Percentiles rank a stretch among this genome's conserved stretches.
phyloP scores from a whole-genome alignment of 2,888 invertebrate species.

The Plagodis dolabraria region DNA sequence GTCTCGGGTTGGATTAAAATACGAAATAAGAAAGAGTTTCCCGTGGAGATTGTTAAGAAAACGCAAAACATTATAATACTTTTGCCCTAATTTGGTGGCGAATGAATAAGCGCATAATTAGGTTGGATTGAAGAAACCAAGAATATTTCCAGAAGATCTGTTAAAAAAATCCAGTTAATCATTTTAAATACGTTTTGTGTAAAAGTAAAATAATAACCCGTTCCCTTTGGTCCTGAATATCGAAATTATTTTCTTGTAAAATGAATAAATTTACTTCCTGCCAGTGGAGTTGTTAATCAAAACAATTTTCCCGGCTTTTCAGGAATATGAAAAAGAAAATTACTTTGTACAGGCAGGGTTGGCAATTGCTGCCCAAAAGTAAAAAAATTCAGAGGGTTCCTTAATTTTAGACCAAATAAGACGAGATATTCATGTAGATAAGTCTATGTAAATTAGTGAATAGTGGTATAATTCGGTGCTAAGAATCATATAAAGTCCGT shows the following conservation, averaged over 20 bases:
- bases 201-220: no score
- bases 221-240: no score
- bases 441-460: no score
- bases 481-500: no score
- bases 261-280: slow-evolving; percentile 11
- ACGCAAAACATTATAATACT: slow-evolving; percentile 39
- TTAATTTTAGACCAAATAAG: no score
- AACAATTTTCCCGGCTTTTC: slow-evolving; percentile 10
- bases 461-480: no score
- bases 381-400: no score
- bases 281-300: slow-evolving; percentile 14
- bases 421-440: no score
- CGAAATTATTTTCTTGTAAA: slow-evolving; percentile 1
- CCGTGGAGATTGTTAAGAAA: slow-evolving; percentile 50
- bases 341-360: slow-evolving; percentile 3
- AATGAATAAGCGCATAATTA: slow-evolving; percentile 33
- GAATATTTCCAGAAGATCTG: slow-evolving; percentile 6
- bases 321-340: slow-evolving; percentile 3
- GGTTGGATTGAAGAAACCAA: slow-evolving; percentile 14
- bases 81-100: slow-evolving; percentile 31
- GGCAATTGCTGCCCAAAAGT: not conserved
- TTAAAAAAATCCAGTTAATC: not conserved
- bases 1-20: slow-evolving; percentile 62
- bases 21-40: slow-evolving; percentile 55
- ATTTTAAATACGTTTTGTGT: no score